These are phyloP conservation scores for Pandemis heparana DNA, from an alignment of 2,888 invertebrate species.

Conservation along the genomic window DNA sequence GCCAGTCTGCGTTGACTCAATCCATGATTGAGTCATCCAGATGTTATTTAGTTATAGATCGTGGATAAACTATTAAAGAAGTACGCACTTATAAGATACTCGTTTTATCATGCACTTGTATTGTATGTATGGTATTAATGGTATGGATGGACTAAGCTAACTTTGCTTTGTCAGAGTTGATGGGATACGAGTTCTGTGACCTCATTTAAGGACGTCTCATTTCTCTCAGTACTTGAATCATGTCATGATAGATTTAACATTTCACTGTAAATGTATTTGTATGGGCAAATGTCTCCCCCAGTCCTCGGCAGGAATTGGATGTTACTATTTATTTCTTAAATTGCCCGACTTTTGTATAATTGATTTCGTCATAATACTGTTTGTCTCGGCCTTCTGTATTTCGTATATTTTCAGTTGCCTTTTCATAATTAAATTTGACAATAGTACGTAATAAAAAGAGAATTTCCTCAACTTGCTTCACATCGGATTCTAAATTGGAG, in stretches of 20 bases:
- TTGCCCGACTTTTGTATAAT: not conserved
- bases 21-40: conserved; percentile 48
- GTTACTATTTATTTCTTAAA: too few species aligned
- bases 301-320: too few species aligned
- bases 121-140: too few species aligned
- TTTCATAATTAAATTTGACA: conserved; percentile 11
- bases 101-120: conserved; percentile 13
- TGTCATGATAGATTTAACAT: too few species aligned
- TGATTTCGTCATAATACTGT: not conserved
- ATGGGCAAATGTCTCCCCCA: too few species aligned
- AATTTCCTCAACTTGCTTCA: conserved; percentile 8
- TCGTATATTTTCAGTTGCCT: not conserved
- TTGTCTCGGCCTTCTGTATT: not conserved
- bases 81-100: conserved; percentile 15
- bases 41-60: conserved; percentile 42
- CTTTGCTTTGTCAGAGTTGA: not conserved
- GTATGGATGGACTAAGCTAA: not conserved
- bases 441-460: conserved; percentile 2
- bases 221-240: too few species aligned
- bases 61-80: conserved; percentile 22
- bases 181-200: not conserved
- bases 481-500: conserved; percentile 20
- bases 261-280: too few species aligned
- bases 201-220: not conserved
- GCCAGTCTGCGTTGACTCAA: conserved; percentile 46